Evolutionary conservation across 2,888 invertebrate genomes (phyloP).

Genomic region (Melanostoma scalare): DNA sequence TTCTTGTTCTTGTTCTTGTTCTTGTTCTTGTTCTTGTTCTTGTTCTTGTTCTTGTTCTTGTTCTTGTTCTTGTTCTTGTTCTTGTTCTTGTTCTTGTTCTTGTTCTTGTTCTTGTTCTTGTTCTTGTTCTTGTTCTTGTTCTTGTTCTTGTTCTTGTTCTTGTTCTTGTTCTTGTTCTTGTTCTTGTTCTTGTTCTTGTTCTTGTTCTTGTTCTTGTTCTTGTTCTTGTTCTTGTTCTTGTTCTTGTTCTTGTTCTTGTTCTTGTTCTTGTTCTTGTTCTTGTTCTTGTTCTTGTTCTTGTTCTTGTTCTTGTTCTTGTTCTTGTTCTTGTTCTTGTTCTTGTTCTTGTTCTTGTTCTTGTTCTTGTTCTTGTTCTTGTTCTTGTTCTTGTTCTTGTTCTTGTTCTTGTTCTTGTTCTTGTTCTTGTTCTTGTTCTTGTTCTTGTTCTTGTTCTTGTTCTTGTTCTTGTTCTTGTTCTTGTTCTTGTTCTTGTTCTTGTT

Average conservation of each 20-base stretch:
- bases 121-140: constrained; percentile 17
- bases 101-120: constrained; percentile 15
- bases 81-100: constrained; percentile 15
- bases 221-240: constrained; percentile 17
- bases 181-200: constrained; percentile 17
- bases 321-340: constrained; percentile 15
- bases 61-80: constrained; percentile 17
- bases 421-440: constrained; percentile 17
- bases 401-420: constrained; percentile 17
- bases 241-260: constrained; percentile 17
- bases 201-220: constrained; percentile 15
- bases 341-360: constrained; percentile 17
- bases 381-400: constrained; percentile 15
- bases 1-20: constrained; percentile 17
- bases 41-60: constrained; percentile 17
- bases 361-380: constrained; percentile 17
- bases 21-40: constrained; percentile 15
- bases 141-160: constrained; percentile 15
- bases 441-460: constrained; percentile 15
- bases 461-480: constrained; percentile 17
- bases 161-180: constrained; percentile 17
- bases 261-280: constrained; percentile 15
- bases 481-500: constrained; percentile 17
- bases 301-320: constrained; percentile 17
- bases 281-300: constrained; percentile 17